Base-by-base conservation (phyloP, 2,113 vertebrate genomes). In the Bos taurus region DNA sequence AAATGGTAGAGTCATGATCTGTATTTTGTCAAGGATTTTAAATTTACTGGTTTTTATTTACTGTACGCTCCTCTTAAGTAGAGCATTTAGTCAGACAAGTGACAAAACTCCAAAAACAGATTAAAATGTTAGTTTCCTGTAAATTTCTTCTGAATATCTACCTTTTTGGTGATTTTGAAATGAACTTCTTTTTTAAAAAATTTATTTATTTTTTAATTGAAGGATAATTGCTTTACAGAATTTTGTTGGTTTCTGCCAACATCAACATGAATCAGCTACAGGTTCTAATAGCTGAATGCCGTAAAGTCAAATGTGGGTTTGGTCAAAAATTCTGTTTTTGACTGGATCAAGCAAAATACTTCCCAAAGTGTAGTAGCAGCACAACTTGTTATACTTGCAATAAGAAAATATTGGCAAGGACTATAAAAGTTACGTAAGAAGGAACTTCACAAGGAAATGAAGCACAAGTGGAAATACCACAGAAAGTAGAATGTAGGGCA, bases 401-500 rank as follows among this genome's bases (percentile, higher is more conserved):
- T n/a, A 46, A 85, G 90, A 54, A 83, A 96, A 96, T 96, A 88
- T 71, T 96, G 96, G 96, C 95, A 94, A 96, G 78, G 82, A 80
- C 59, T 95, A 67, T 26, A 78, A 94, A 98, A 95, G 93, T 88
- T 93, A 71, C 86, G 95, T 97, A 96, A 97, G 98, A 95, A 95
- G 94, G 94, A 97, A 98, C 91, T 98, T 97, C 92, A 97, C 86
- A 96, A 91, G 77, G 97, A 98, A 96, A 83, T 85, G 91, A 93
- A 97, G 88, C 67, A 92, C 94, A 97, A 95, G 94, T 95, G 98
- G 74, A 97, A 98, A 97, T 92, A 87, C 86, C 94, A 94, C 59
- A 62, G 89, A 91, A 96, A 90, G 78, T 90, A 54, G 96, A 97
- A 98, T 98, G 89, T 97, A 97, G 98, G 98, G 97, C 98, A 97